These are phyloP conservation scores for Aegotheles bennettii DNA, from an alignment of 2,113 vertebrate genomes.

Conservation along the genomic window DNA sequence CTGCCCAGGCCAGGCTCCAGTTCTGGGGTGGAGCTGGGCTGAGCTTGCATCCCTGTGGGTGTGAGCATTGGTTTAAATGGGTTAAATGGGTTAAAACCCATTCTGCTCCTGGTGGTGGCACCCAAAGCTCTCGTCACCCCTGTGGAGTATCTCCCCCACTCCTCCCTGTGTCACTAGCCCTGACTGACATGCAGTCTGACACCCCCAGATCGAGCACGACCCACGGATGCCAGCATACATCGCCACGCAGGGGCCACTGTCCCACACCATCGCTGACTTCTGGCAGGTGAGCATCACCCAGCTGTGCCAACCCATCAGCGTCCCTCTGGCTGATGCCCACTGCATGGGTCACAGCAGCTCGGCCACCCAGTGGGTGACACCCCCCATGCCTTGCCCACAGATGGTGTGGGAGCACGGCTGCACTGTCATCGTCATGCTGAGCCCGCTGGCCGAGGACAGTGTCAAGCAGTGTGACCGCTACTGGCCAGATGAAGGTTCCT, in stretches of 20 bases:
- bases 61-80: no score
- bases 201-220: slow-evolving; percentile 89
- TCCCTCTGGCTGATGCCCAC: not conserved
- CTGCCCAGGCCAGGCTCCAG: not conserved
- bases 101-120: not conserved
- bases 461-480: slow-evolving; percentile 95
- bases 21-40: not conserved
- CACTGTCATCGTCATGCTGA: slow-evolving; percentile 96
- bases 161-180: not conserved
- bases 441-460: slow-evolving; percentile 90
- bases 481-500: slow-evolving; percentile 96
- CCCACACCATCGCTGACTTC: slow-evolving; percentile 95
- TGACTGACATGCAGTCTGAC: accelerated
- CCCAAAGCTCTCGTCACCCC: not conserved
- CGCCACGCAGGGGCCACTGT: slow-evolving; percentile 90
- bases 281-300: slow-evolving; percentile 83
- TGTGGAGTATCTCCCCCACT: not conserved
- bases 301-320: accelerated
- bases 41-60: not conserved
- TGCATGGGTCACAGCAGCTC: not conserved
- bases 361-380: not conserved
- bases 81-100: not conserved
- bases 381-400: slow-evolving; percentile 40
- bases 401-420: slow-evolving; percentile 99
- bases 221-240: slow-evolving; percentile 95